A percentile compares a stretch with the other conserved stretches of the same genome.
These are phyloP conservation scores for Zophobas atratus DNA, from an alignment of 1,140 invertebrate species.

Conservation along the genomic window DNA sequence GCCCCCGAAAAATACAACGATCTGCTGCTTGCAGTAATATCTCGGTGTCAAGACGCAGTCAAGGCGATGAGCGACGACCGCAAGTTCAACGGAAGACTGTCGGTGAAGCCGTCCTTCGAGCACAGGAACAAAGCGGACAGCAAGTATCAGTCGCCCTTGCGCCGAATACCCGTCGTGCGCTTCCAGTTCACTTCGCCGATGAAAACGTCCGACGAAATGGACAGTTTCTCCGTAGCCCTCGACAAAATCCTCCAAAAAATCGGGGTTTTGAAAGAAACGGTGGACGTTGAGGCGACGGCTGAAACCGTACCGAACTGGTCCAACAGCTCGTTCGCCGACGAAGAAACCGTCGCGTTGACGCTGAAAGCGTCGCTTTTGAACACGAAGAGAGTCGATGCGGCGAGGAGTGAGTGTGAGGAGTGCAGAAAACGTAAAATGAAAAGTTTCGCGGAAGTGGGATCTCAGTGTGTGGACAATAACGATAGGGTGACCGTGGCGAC, in stretches of 20 bases:
- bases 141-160: slow-evolving; percentile 53
- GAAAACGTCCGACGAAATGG: slow-evolving; percentile 44
- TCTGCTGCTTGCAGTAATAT: slow-evolving; percentile 59
- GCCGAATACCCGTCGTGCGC: slow-evolving; percentile 52
- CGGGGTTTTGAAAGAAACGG: slow-evolving; percentile 32
- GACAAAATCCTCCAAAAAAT: slow-evolving; percentile 45
- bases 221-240: slow-evolving; percentile 9
- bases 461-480: slow-evolving; percentile 19
- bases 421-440: slow-evolving; percentile 38
- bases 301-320: background rate
- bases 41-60: slow-evolving; percentile 60
- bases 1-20: background rate
- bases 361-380: slow-evolving; percentile 11
- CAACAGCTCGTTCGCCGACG: slow-evolving; percentile 5
- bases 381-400: background rate
- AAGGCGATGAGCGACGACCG: slow-evolving; percentile 49
- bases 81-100: slow-evolving; percentile 53
- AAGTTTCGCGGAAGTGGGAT: slow-evolving; percentile 13
- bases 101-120: slow-evolving; percentile 45
- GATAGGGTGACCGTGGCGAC: slow-evolving; percentile 22
- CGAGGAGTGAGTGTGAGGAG: slow-evolving; percentile 11
- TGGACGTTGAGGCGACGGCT: slow-evolving; percentile 2
- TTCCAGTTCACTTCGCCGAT: slow-evolving; percentile 56
- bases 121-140: slow-evolving; percentile 30
- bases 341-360: slow-evolving; percentile 8